Evolutionary conservation across 2,888 invertebrate species (phyloP).

Genomic region (Zhuqinia jingwanae): DNA sequence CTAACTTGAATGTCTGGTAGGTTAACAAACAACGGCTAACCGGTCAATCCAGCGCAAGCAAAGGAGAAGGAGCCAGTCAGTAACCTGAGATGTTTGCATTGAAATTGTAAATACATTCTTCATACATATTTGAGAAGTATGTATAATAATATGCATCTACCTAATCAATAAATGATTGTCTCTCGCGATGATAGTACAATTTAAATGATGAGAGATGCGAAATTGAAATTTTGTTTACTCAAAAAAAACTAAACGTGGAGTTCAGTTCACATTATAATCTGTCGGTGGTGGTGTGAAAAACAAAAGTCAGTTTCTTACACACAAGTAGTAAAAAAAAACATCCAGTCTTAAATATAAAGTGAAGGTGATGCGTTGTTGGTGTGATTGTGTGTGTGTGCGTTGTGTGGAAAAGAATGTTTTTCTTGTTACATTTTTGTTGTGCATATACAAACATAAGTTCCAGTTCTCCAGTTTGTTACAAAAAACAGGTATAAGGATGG

Average conservation of each 20-base stretch:
- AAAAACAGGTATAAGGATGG: no score
- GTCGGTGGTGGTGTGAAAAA: slow-evolving; percentile 5
- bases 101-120: no score
- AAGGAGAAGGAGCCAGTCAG: slow-evolving; percentile 43
- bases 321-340: no score
- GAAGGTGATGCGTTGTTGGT: no score
- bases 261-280: slow-evolving; percentile 4
- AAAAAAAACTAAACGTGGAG: neutral
- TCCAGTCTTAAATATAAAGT: no score
- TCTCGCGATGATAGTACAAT: neutral
- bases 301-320: slow-evolving; percentile 27
- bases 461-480: no score
- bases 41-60: slow-evolving; percentile 63
- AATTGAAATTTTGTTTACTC: neutral
- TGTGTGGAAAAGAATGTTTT: neutral
- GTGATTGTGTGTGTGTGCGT: neutral
- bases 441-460: no score
- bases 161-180: neutral
- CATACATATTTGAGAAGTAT: no score
- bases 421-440: no score
- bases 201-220: neutral
- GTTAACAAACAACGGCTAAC: slow-evolving; percentile 39
- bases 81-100: slow-evolving; percentile 46
- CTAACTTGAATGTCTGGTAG: no score
- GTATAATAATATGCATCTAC: neutral